Evolutionary conservation across 1,140 invertebrate genomes (phyloP).

Genomic region (Drosophila willistoni): DNA sequence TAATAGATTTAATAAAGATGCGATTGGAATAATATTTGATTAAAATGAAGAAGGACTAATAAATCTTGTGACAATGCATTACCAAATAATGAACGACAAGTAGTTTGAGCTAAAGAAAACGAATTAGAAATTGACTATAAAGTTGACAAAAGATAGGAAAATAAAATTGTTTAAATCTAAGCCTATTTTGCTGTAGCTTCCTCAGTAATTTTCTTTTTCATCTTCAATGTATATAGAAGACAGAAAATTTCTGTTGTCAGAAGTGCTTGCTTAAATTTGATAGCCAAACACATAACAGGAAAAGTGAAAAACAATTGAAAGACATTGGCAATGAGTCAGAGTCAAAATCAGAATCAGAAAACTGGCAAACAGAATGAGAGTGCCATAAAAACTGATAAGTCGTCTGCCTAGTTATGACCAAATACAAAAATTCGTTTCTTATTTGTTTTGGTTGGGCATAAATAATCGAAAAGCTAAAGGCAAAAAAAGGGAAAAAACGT

Average conservation of each 20-base stretch:
- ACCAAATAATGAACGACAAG: too few relatives aligned
- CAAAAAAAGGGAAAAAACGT: not conserved
- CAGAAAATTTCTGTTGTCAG: constrained; percentile 9
- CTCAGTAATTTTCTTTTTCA: too few relatives aligned
- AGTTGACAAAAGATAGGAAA: too few relatives aligned
- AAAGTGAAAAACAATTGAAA: constrained; percentile 62
- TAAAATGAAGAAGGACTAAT: too few relatives aligned
- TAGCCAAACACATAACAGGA: constrained; percentile 14
- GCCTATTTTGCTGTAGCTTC: too few relatives aligned
- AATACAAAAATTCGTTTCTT: constrained; percentile 38
- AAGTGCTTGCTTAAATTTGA: constrained; percentile 5
- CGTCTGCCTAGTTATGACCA: constrained; percentile 42
- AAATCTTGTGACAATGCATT: too few relatives aligned
- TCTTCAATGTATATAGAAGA: not conserved
- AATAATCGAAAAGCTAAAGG: constrained; percentile 53
- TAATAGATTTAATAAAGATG: too few relatives aligned
- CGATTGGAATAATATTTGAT: too few relatives aligned
- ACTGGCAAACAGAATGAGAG: not conserved
- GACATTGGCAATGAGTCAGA: constrained; percentile 18
- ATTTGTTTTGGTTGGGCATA: constrained; percentile 67
- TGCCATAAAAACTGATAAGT: constrained; percentile 17
- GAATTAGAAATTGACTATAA: too few relatives aligned
- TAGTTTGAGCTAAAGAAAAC: too few relatives aligned
- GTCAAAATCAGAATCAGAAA: constrained; percentile 13
- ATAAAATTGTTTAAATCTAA: too few relatives aligned